A percentile compares a stretch with the other conserved stretches of the same genome.
phyloP scores from a whole-genome alignment of 2,113 vertebrate genomes.

The Marmota flaviventris region DNA sequence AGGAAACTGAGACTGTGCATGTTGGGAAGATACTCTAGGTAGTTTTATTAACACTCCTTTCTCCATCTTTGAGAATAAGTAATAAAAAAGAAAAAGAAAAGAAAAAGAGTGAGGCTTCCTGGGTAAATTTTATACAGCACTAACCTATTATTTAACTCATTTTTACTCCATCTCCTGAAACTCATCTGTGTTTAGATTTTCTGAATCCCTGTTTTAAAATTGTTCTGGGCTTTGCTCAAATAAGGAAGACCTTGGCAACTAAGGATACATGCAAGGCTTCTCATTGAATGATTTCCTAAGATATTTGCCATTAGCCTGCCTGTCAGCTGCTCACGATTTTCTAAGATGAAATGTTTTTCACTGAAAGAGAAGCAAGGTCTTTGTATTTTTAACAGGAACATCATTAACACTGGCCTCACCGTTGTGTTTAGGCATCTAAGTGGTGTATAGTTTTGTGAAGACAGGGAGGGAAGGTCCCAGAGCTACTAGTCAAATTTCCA shows the following conservation, averaged over 20 bases:
- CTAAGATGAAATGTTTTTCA: constrained; percentile 10
- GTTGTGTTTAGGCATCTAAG: neutral
- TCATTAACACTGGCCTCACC: neutral
- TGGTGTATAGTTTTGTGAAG: neutral
- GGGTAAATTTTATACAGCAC: neutral
- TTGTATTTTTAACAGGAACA: constrained; percentile 48
- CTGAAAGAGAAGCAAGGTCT: neutral
- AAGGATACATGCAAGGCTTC: neutral
- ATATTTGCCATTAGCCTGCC: neutral
- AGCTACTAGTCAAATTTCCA: neutral
- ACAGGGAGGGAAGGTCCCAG: neutral
- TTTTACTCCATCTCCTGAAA: neutral
- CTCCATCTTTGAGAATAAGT: neutral
- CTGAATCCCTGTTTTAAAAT: neutral
- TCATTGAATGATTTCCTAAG: neutral
- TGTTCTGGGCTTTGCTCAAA: constrained; percentile 49
- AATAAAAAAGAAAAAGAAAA: neutral
- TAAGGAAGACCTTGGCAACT: neutral
- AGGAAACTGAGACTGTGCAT: neutral
- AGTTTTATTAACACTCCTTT: neutral
- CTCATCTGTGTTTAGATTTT: neutral
- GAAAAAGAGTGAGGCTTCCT: neutral
- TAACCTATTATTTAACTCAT: neutral
- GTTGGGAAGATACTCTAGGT: neutral
- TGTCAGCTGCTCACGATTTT: constrained; percentile 19